A percentile compares a stretch with the other conserved stretches of the same genome.
Evolutionary conservation across 2,113 vertebrate genomes (phyloP).

Genomic region (Amia ocellicauda): DNA sequence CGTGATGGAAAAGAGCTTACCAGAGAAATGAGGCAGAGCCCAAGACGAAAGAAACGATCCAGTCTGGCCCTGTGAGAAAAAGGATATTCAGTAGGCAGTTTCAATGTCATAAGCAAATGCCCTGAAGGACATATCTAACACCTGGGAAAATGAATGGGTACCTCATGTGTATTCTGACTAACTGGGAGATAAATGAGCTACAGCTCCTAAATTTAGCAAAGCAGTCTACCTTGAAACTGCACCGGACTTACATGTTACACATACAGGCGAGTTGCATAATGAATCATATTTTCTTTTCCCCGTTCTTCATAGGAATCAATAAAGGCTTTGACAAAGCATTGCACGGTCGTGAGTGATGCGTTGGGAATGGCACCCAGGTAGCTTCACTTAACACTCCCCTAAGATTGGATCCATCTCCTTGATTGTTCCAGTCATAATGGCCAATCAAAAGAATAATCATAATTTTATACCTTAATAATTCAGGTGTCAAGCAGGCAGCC

Average conservation of each 20-base stretch:
- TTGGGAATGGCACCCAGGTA: constrained; percentile 27
- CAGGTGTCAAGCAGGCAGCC: no score
- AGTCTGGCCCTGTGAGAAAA: constrained; percentile 40
- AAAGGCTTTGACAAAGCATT: constrained; percentile 47
- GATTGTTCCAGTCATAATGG: background rate
- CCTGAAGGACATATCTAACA: constrained; percentile 65
- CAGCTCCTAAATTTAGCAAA: constrained; percentile 60
- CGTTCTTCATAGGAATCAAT: constrained; percentile 51
- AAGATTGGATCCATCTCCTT: background rate
- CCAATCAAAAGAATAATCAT: background rate
- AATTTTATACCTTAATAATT: no score
- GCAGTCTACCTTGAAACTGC: constrained; percentile 70
- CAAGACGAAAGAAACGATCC: constrained; percentile 13
- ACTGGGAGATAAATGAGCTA: constrained; percentile 69
- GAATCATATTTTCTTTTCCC: constrained; percentile 47
- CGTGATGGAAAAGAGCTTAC: background rate
- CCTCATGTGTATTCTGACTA: constrained; percentile 54
- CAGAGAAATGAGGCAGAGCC: background rate
- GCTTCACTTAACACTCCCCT: constrained; percentile 16
- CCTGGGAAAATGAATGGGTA: constrained; percentile 58
- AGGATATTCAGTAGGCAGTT: constrained; percentile 48
- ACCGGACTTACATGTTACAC: constrained; percentile 50
- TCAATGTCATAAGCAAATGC: constrained; percentile 59
- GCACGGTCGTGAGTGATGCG: constrained; percentile 44
- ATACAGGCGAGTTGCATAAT: constrained; percentile 43